Percentiles rank a stretch among this genome's conserved stretches.
Conservation (phyloP, 2,113 vertebrate species). For the Heloderma charlesbogerti region DNA sequence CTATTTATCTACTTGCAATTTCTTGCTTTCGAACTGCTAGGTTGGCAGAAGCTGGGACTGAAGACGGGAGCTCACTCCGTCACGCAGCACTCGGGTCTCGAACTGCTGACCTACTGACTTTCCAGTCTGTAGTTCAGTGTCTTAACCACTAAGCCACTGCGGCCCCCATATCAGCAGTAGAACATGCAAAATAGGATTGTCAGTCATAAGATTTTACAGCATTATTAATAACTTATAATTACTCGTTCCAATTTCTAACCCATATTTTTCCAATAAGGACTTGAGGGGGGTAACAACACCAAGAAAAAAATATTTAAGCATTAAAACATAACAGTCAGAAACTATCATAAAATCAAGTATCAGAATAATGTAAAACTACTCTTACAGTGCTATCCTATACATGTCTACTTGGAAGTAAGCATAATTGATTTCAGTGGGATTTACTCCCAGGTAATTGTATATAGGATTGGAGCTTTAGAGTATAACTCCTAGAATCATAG, state of each 20-base stretch:
- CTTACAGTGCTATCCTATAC: not conserved
- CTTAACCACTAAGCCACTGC: too few relatives aligned
- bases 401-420: not conserved
- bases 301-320: not conserved
- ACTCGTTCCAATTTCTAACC: not conserved
- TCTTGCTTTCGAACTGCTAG: too few relatives aligned
- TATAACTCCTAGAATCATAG: too few relatives aligned
- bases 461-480: not conserved
- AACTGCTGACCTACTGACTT: too few relatives aligned
- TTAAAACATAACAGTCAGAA: not conserved
- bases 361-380: not conserved
- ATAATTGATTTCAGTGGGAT: not conserved
- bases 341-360: not conserved
- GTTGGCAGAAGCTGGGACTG: too few relatives aligned
- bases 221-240: not conserved
- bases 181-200: not conserved
- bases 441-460: not conserved
- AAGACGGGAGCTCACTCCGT: too few relatives aligned
- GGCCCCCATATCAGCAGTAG: not conserved
- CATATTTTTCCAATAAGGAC: not conserved
- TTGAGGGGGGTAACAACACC: not conserved
- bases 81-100: too few relatives aligned
- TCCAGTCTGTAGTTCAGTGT: too few relatives aligned
- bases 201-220: not conserved
- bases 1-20: too few relatives aligned